Conservation (phyloP, 2,797 vertebrate genomes). For the Atherinosoma microstoma region DNA sequence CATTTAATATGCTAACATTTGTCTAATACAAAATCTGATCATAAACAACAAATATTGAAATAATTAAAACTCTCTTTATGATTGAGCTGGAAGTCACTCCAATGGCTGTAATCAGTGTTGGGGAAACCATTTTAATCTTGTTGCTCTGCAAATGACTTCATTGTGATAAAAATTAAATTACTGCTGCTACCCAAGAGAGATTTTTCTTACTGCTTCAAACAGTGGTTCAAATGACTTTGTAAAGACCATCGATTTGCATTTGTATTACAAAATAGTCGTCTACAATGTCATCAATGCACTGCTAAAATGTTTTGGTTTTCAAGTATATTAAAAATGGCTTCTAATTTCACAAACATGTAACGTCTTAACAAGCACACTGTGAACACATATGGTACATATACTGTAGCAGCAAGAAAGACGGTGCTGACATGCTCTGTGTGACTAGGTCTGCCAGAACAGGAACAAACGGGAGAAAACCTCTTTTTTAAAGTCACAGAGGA, state of each 20-base stretch:
- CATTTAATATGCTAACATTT: no score
- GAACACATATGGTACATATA: neutral
- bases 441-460: neutral
- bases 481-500: conserved; percentile 51
- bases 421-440: neutral
- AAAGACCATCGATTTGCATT: neutral
- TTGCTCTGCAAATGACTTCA: neutral
- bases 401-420: neutral
- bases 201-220: neutral
- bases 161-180: neutral
- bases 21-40: no score
- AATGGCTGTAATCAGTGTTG: neutral
- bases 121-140: neutral
- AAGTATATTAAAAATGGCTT: neutral
- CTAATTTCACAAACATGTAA: neutral
- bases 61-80: no score
- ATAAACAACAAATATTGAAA: no score
- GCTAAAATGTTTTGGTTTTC: neutral
- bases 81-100: neutral
- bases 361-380: neutral
- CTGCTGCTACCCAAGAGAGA: neutral
- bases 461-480: conserved; percentile 74
- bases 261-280: no score
- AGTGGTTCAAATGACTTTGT: neutral
- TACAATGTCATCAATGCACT: no score